These are phyloP conservation scores for Byasa hedistus DNA, from an alignment of 2,888 invertebrate species.

Conservation along the genomic window DNA sequence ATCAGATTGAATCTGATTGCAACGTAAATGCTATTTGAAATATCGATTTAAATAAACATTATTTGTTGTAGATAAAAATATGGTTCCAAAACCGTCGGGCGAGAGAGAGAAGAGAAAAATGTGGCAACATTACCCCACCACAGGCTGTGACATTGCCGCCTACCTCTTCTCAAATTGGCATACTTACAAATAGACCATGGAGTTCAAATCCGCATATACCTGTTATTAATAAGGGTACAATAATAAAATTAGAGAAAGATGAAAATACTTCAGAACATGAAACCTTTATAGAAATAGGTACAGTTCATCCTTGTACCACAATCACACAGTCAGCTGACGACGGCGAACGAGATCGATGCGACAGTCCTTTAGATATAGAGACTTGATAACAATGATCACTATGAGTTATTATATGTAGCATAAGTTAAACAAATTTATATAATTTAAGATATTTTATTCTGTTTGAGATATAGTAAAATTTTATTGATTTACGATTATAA, in stretches of 20 bases:
- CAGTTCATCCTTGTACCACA: conserved; percentile 32
- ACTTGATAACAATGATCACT: conserved; percentile 30
- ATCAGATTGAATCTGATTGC: no score
- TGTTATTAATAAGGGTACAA: not conserved
- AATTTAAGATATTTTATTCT: no score
- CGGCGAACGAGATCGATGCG: conserved; percentile 42
- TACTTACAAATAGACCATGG: conserved; percentile 12
- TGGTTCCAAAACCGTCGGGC: conserved; percentile 92
- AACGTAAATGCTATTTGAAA: no score
- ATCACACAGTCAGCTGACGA: conserved; percentile 37
- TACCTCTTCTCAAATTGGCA: conserved; percentile 37
- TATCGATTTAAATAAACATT: not conserved
- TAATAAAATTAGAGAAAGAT: not conserved
- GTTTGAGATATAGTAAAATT: no score
- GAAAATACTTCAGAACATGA: not conserved
- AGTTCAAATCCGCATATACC: not conserved
- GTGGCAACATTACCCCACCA: conserved; percentile 55
- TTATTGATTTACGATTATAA: no score
- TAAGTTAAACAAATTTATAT: no score
- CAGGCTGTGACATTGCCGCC: conserved; percentile 59
- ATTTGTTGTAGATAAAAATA: conserved; percentile 78
- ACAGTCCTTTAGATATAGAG: conserved; percentile 62
- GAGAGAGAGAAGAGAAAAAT: conserved; percentile 84
- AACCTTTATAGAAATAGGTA: not conserved
- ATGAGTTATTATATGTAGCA: no score